Evolutionary conservation across 1,140 invertebrate genomes (phyloP).

Genomic region (Thaumatotibia leucotreta): DNA sequence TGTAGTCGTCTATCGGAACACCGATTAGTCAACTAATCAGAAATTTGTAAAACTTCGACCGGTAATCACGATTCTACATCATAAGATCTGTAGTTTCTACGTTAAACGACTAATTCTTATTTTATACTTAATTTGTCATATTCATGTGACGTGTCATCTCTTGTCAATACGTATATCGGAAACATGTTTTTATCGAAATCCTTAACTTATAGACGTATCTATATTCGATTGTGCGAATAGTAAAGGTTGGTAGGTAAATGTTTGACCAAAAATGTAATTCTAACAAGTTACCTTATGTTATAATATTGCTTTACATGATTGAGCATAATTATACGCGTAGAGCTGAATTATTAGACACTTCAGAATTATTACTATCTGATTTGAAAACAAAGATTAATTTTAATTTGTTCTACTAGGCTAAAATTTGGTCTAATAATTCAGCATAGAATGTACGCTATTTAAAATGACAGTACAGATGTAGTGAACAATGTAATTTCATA

Average conservation of each 20-base stretch:
- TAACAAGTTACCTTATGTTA: conserved; percentile 7
- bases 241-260: background rate
- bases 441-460: no score
- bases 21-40: background rate
- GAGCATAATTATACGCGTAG: background rate
- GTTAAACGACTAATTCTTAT: background rate
- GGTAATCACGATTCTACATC: background rate
- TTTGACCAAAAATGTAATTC: background rate
- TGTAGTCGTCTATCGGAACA: background rate
- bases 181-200: background rate
- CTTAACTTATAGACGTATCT: background rate
- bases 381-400: no score
- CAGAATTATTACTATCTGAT: no score
- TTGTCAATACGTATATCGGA: background rate
- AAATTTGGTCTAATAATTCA: background rate
- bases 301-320: conserved; percentile 6
- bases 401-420: background rate
- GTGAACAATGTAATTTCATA: no score
- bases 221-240: conserved; percentile 1
- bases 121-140: background rate
- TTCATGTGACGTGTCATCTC: background rate
- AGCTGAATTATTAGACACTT: background rate
- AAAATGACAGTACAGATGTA: no score
- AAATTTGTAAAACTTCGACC: background rate
- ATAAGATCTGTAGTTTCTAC: background rate